Percentiles rank a stretch among this genome's conserved stretches.
phyloP scores from a whole-genome alignment of 1,140 invertebrate species.

The Mya arenaria region DNA sequence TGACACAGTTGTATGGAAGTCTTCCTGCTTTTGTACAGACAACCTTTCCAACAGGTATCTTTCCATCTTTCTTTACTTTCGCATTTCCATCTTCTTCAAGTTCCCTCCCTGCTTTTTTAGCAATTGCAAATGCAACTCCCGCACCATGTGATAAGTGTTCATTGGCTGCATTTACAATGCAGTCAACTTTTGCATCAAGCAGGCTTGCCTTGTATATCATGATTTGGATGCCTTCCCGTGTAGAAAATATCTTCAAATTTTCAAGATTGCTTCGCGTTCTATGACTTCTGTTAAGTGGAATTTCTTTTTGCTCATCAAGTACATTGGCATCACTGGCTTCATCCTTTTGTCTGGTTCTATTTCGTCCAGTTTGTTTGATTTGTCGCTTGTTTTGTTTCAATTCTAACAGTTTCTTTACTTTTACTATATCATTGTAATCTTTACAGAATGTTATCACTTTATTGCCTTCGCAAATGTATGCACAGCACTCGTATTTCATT shows the following conservation, averaged over 20 bases:
- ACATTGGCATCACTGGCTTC: not conserved
- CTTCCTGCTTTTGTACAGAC: not conserved
- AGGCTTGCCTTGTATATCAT: not conserved
- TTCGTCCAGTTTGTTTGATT: not conserved
- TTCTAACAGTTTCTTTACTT: not conserved
- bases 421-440: not conserved
- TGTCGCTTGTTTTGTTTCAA: not conserved
- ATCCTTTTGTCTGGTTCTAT: not conserved
- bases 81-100: not conserved
- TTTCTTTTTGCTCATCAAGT: not conserved
- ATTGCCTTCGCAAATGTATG: too few relatives aligned
- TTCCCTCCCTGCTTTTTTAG: not conserved
- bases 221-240: not conserved
- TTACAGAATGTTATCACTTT: not conserved
- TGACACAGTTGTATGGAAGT: conserved; percentile 7
- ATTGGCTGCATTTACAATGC: conserved; percentile 30
- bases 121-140: conserved; percentile 3
- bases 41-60: not conserved
- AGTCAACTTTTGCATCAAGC: not conserved
- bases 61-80: not conserved
- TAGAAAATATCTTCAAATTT: not conserved
- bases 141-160: not conserved
- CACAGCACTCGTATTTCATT: too few relatives aligned
- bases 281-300: not conserved
- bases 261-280: not conserved